Conservation (phyloP, 2,113 vertebrate genomes). For the Cyprinus carpio region DNA sequence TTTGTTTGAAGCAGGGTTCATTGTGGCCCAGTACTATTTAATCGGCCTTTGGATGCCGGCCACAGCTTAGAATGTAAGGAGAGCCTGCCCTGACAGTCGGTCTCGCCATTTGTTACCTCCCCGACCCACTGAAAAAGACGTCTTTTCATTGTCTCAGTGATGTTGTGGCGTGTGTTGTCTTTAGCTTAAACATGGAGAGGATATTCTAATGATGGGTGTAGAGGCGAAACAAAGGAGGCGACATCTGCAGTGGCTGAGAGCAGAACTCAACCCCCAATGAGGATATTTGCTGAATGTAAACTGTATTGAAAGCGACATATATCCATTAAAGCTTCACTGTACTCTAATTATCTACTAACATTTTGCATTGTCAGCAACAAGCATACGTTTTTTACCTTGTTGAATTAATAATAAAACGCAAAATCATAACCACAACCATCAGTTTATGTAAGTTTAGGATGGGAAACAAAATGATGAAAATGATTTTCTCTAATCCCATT, state of each 20-base stretch:
- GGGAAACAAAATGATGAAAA: too few relatives aligned
- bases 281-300: constrained; percentile 34
- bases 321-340: too few relatives aligned
- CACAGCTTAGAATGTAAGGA: constrained; percentile 72
- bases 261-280: not conserved
- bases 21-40: constrained; percentile 81
- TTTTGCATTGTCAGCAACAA: too few relatives aligned
- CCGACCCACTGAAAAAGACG: constrained; percentile 78
- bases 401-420: too few relatives aligned
- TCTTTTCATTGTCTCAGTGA: constrained; percentile 85
- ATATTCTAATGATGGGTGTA: constrained; percentile 82
- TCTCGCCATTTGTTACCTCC: too few relatives aligned
- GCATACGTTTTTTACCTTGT: too few relatives aligned
- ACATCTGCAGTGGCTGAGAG: not conserved
- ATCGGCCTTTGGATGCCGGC: constrained; percentile 82
- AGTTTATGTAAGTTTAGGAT: too few relatives aligned
- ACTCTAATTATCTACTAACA: too few relatives aligned
- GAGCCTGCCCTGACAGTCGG: constrained; percentile 77
- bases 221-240: constrained; percentile 13
- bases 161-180: constrained; percentile 83
- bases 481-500: too few relatives aligned
- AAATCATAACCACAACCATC: too few relatives aligned
- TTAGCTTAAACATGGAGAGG: constrained; percentile 84
- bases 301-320: not conserved
- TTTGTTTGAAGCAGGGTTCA: constrained; percentile 86